Evolutionary conservation across 2,888 invertebrate species (phyloP), one percentile per base, ranked within the genome.

Genomic region (Vanessa cardui): DNA sequence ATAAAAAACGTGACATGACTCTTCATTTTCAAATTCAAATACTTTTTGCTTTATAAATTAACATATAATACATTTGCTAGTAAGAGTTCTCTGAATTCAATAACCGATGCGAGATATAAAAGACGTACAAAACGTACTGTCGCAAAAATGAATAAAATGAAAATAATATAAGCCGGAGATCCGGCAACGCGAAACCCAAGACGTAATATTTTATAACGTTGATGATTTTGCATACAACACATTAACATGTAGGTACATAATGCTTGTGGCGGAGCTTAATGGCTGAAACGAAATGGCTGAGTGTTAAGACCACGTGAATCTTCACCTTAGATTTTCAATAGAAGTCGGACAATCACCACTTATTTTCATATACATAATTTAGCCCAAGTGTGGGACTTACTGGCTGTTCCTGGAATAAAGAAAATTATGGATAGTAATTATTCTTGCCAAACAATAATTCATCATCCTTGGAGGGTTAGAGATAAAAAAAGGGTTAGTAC

Each of bases 141-240:
- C 15, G 26, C 16, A 16, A 54, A 54, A 54, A 54, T 26, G 15
- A 54, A 31, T 54, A 54, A 31, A 26, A 54, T 31, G 52, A 54
- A 54, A 54, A 54, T 31, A 16, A 54, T 54, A 49, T 9, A n/a
- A 54, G 26, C 52, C 52, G 52, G 52, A 54, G 52, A 8, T 54
- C 52, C 52, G 52, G 52, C 26, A 54, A 31, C 52, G 7, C 52
- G 26, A 54, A 50, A 16, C 31, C 26, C 26, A 31, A 54, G 26
- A 16, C 52, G 26, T 31, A 26, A 54, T 26, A 54, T 54, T 54
- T 16, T 31, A 52, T 54, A 31, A 54, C 7, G 31, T n/a, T 16
- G 52, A 16, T 54, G 52, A 54, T 54, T 31, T 31, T 7, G n/a
- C 52, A 26, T 31, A 54, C 16, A 31, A 31, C 7, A 7, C n/a